Evolutionary conservation across 2,888 invertebrate species (phyloP).

Genomic region (Megamerina dolium): DNA sequence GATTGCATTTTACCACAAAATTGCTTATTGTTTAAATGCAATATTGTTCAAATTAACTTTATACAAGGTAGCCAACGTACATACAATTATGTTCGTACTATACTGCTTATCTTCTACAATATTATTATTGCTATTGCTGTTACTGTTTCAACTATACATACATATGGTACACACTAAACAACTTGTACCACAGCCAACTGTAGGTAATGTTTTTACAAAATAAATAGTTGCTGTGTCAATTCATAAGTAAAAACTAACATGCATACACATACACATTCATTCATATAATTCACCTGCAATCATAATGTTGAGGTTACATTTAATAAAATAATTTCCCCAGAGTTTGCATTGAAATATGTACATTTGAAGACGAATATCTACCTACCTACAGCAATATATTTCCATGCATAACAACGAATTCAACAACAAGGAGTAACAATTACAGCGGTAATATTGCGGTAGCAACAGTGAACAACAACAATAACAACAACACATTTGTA

Average conservation of each 20-base stretch:
- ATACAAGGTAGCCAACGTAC: slow-evolving; percentile 18
- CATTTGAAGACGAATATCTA: not conserved
- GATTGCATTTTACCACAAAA: too few species aligned
- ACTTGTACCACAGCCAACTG: too few species aligned
- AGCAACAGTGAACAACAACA: not conserved
- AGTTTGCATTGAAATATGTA: slow-evolving; percentile 14
- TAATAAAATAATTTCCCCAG: slow-evolving; percentile 30
- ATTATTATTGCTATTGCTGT: slow-evolving; percentile 5
- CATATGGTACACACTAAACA: too few species aligned
- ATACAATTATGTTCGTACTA: slow-evolving; percentile 15
- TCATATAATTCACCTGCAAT: slow-evolving; percentile 23
- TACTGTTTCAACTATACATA: too few species aligned
- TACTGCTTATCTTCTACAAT: slow-evolving; percentile 1
- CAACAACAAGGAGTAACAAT: too few species aligned
- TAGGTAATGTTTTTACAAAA: slow-evolving; percentile 15
- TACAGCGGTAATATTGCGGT: not conserved
- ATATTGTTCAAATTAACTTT: slow-evolving; percentile 25
- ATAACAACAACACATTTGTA: not conserved
- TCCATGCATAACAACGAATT: too few species aligned
- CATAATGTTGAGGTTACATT: slow-evolving; percentile 28
- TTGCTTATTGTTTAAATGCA: slow-evolving; percentile 24
- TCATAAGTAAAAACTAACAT: slow-evolving; percentile 18
- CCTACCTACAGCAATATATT: not conserved
- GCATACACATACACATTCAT: too few species aligned
- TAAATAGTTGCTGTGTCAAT: slow-evolving; percentile 25